Evolutionary conservation across 2,888 invertebrate genomes (phyloP), one percentile per base, ranked within the genome.

Genomic region (Sphinx pinastri): DNA sequence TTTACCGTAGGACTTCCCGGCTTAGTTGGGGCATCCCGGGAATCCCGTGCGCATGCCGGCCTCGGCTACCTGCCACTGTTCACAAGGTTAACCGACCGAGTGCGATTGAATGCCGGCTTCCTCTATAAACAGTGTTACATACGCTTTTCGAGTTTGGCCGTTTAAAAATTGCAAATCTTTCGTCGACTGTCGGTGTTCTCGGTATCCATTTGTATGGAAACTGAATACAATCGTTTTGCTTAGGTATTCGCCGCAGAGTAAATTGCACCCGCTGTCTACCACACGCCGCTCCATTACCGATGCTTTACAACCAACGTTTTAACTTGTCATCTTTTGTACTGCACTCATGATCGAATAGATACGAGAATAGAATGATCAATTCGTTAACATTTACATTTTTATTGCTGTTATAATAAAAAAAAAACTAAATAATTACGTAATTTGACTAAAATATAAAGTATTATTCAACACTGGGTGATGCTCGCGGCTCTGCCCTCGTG

Each of bases 1-100:
- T 87, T 88, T 87, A 84, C 83, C 81, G 83, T 84, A 77, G 82
- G 85, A 87, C 77, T 82, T 82, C 80, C 83, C 78, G 77, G 81
- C 72, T 75, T 72, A 66, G 68, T 19, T 59, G 73, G 81, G 77
- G 79, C 76, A 78, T 78, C 73, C 77, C 74, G 86, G 84, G 85
- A 87, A 85, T 88, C 81, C 85, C 86, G 77, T 59, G 73, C 73
- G 78, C 70, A 78, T 76, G 73, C 19, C 55, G 70, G 73, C 70
- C 71, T 73, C 72, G 74, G 76, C 82, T 84, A 83, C 84, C 84
- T 85, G 86, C 76, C 79, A 78, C 69, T 47, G 60, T 57, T 60
- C 54, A 49, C 66, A 51, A 70, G 77, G 79, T 73, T 80, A 84
- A 74, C 79, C 81, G 77, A 74, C 81, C 78, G 77, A 81, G 73